Conservation (phyloP, 2,888 invertebrate genomes). For the Ophioninae sp. region DNA sequence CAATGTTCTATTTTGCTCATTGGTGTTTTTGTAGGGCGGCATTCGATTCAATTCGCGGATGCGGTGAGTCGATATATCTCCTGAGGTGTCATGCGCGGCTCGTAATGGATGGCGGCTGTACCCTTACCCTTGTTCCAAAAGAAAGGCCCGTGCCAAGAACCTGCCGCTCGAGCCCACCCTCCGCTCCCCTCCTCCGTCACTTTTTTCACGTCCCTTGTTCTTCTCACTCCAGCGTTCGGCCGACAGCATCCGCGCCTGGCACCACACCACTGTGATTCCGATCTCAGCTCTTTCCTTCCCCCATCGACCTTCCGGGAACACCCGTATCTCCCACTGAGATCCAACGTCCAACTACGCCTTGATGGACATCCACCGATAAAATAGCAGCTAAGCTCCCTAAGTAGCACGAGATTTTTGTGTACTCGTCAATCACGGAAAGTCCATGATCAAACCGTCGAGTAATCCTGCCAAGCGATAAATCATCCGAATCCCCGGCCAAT, state of each 20-base stretch:
- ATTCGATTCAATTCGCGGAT: conserved; percentile 81
- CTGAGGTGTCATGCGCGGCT: conserved; percentile 79
- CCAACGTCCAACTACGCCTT: conserved; percentile 23
- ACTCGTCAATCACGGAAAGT: neutral
- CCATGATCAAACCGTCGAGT: neutral
- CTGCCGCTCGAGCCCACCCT: conserved; percentile 66
- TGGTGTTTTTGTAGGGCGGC: conserved; percentile 79
- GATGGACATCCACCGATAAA: conserved; percentile 9
- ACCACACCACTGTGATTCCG: conserved; percentile 51
- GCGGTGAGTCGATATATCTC: conserved; percentile 80
- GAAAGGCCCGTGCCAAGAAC: conserved; percentile 78
- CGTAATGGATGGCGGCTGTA: conserved; percentile 79
- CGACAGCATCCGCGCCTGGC: conserved; percentile 49
- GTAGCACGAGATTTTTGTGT: neutral
- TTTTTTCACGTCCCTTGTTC: conserved; percentile 65
- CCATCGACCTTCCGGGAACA: conserved; percentile 28
- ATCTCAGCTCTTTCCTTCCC: conserved; percentile 64
- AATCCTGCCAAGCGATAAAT: neutral
- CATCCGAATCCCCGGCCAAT: neutral
- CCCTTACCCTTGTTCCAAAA: conserved; percentile 78
- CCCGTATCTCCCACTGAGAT: conserved; percentile 34
- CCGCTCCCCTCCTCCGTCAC: conserved; percentile 63
- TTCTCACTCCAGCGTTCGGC: conserved; percentile 53
- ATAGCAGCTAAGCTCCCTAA: neutral
- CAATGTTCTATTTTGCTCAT: conserved; percentile 81